Conservation (phyloP, 2,888 invertebrate genomes). For the Cephus nigrinus region DNA sequence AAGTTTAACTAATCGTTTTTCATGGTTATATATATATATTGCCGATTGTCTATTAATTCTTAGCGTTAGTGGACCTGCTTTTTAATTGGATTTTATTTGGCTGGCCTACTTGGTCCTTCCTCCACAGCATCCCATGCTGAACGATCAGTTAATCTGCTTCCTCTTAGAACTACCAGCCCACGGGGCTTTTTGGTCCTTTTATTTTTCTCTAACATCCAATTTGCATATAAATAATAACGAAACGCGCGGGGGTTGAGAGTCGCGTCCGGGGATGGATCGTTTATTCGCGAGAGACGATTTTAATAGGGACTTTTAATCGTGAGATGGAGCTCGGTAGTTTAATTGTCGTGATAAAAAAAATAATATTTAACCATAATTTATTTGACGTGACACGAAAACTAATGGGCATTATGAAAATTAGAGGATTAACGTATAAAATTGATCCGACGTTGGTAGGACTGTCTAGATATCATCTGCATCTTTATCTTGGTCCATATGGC, state of each 20-base stretch:
- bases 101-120: slow-evolving; percentile 29
- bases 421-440: too few relatives aligned
- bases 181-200: slow-evolving; percentile 24
- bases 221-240: slow-evolving; percentile 32
- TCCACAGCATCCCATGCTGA: not conserved
- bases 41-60: not conserved
- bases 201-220: slow-evolving; percentile 16
- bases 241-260: not conserved
- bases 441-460: too few relatives aligned
- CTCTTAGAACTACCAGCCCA: slow-evolving; percentile 8
- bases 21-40: not conserved
- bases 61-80: not conserved
- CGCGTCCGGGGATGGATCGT: not conserved
- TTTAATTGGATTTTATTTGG: slow-evolving; percentile 51
- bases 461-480: not conserved
- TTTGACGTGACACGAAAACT: too few relatives aligned
- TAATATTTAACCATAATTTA: too few relatives aligned
- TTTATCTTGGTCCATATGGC: not conserved
- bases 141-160: not conserved
- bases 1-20: not conserved
- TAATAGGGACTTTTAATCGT: too few relatives aligned
- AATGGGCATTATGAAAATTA: too few relatives aligned
- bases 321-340: too few relatives aligned
- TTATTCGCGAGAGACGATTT: too few relatives aligned
- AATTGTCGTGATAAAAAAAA: too few relatives aligned